Evolutionary conservation across 2,113 vertebrate species (phyloP).

Genomic region (Antechinus flavipes): DNA sequence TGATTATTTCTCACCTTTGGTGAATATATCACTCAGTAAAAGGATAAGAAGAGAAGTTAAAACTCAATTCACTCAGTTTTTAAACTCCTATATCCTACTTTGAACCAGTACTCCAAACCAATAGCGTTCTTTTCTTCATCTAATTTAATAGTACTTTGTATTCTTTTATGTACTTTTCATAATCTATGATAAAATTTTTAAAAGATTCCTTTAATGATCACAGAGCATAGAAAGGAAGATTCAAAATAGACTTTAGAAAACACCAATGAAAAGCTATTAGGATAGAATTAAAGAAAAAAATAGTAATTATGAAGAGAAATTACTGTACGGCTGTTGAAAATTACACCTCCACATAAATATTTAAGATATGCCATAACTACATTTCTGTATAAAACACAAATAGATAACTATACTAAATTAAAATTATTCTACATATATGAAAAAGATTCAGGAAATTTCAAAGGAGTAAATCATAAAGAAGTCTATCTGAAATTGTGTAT

Average conservation of each 20-base stretch:
- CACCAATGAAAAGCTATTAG: conserved; percentile 36
- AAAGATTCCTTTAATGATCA: conserved; percentile 31
- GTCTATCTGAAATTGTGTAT: conserved; percentile 41
- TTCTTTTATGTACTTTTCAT: not conserved
- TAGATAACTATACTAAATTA: conserved; percentile 24
- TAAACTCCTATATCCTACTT: no score
- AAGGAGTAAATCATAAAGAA: conserved; percentile 25
- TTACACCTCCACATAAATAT: not conserved
- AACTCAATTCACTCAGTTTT: not conserved
- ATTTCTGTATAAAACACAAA: conserved; percentile 17
- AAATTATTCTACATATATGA: conserved; percentile 37
- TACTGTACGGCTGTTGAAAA: conserved; percentile 12
- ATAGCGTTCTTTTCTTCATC: not conserved
- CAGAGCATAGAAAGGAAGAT: not conserved
- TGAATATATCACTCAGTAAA: not conserved
- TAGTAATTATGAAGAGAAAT: conserved; percentile 43
- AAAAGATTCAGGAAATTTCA: conserved; percentile 32
- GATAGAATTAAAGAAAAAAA: conserved; percentile 28
- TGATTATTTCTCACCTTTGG: not conserved
- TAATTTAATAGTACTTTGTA: not conserved
- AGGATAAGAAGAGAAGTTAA: not conserved
- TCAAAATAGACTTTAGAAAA: not conserved
- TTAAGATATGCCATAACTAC: conserved; percentile 48
- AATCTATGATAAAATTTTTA: not conserved
- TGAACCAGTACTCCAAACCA: not conserved